Conservation (phyloP, 30 jellyfish, hydroid and myxozoan genomes). For the Aurelia aurita complex sp. Pacific region DNA sequence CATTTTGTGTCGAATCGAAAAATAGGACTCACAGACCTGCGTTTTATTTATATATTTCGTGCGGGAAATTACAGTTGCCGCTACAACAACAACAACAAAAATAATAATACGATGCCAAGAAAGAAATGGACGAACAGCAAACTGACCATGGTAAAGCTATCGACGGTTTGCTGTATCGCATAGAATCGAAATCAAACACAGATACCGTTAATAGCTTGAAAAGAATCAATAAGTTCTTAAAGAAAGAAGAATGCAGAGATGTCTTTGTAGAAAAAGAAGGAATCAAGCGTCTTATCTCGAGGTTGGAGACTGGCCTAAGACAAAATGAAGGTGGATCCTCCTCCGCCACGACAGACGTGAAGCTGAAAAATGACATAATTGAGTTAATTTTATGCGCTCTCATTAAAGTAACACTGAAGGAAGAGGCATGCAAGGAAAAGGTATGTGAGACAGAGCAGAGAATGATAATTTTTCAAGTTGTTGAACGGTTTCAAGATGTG, state of each 20-base stretch:
- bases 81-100: no score
- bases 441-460: background rate
- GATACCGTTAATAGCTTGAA: background rate
- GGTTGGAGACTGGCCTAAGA: background rate
- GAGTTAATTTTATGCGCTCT: slow-evolving; percentile 3
- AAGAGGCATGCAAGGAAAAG: background rate
- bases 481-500: no score
- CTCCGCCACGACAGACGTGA: slow-evolving; percentile 19
- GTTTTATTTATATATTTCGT: no score
- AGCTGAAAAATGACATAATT: background rate
- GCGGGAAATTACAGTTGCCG: no score
- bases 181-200: background rate
- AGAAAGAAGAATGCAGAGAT: background rate
- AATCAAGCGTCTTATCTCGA: slow-evolving; percentile 5
- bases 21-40: no score
- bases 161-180: background rate
- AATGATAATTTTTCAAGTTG: no score
- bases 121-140: no score
- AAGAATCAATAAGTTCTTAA: background rate
- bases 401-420: background rate
- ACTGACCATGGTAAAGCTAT: no score
- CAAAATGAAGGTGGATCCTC: background rate
- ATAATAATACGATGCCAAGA: no score
- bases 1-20: no score
- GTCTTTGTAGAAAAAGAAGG: slow-evolving; percentile 8